A percentile compares a stretch with the other conserved stretches of the same genome.
Conservation (phyloP, 2,113 vertebrate genomes). For the Lanius ludovicianus region DNA sequence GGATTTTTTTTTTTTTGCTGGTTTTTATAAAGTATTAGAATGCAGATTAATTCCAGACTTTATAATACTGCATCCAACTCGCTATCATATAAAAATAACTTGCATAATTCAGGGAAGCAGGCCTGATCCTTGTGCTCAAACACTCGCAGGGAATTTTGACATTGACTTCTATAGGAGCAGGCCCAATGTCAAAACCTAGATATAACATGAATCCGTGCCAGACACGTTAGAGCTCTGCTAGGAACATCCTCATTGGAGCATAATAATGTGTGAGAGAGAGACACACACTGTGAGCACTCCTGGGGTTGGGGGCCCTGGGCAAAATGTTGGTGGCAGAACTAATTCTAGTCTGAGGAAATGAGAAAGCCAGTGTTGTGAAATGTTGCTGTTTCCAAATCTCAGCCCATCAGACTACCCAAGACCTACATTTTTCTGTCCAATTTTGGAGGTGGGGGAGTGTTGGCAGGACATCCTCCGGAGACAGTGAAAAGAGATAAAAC, state of each 20-base stretch:
- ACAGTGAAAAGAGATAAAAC: constrained; percentile 35
- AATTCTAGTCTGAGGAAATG: constrained; percentile 58
- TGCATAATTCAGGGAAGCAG: constrained; percentile 40
- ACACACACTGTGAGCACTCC: constrained; percentile 57
- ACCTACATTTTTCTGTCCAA: constrained; percentile 43
- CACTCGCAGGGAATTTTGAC: constrained; percentile 27
- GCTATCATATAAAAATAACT: constrained; percentile 51
- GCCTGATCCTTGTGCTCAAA: background rate
- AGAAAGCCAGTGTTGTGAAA: constrained; percentile 61
- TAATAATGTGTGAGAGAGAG: constrained; percentile 60
- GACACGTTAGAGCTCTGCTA: constrained; percentile 51
- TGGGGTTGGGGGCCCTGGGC: constrained; percentile 58
- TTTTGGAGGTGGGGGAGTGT: constrained; percentile 43
- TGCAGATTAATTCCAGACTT: constrained; percentile 66
- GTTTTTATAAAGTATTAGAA: constrained; percentile 54
- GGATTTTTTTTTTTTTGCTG: constrained; percentile 24
- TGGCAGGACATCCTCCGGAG: constrained; percentile 52
- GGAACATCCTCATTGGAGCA: constrained; percentile 65
- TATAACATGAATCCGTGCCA: constrained; percentile 65
- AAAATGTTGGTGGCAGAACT: constrained; percentile 57
- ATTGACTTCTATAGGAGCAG: constrained; percentile 49
- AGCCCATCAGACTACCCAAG: constrained; percentile 25
- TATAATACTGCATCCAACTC: constrained; percentile 56
- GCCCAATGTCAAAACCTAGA: constrained; percentile 66
- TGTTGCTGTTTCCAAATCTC: constrained; percentile 48